These are phyloP conservation scores for Tiliacea citrago DNA, from an alignment of 2,888 invertebrate species.

Conservation along the genomic window DNA sequence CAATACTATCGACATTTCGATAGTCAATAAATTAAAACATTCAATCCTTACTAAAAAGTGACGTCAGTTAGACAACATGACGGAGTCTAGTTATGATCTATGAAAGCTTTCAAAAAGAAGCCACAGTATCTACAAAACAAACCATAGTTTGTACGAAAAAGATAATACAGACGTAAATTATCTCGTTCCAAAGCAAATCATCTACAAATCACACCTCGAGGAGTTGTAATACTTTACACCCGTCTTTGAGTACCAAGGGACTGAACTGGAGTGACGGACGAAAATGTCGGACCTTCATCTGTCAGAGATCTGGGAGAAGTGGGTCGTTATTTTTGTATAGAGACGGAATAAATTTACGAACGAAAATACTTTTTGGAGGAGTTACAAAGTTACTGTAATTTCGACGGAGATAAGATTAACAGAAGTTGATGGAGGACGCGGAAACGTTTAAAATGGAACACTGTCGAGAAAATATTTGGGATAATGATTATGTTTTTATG, in stretches of 20 bases:
- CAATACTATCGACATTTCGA: too few species aligned
- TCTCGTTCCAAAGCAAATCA: conserved; percentile 51
- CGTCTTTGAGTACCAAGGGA: conserved; percentile 38
- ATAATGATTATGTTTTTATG: not conserved
- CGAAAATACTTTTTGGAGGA: conserved; percentile 15
- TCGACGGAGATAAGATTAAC: conserved; percentile 24
- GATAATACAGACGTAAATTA: not conserved
- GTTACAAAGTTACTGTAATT: conserved; percentile 4
- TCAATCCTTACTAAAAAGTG: too few species aligned
- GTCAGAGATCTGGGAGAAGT: conserved; percentile 26
- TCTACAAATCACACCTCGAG: conserved; percentile 46
- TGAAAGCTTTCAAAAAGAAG: too few species aligned
- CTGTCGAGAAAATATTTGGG: not conserved
- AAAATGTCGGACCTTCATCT: conserved; percentile 49
- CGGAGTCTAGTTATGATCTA: too few species aligned
- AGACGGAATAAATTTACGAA: conserved; percentile 37
- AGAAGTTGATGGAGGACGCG: conserved; percentile 14
- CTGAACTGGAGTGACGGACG: conserved; percentile 20
- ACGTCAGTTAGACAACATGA: too few species aligned
- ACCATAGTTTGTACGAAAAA: too few species aligned
- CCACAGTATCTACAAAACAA: too few species aligned
- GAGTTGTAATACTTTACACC: conserved; percentile 28
- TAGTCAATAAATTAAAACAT: too few species aligned
- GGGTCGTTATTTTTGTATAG: conserved; percentile 49
- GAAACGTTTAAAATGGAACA: not conserved